Conservation (phyloP, 1,140 invertebrate genomes). For the Danaus plexippus region DNA sequence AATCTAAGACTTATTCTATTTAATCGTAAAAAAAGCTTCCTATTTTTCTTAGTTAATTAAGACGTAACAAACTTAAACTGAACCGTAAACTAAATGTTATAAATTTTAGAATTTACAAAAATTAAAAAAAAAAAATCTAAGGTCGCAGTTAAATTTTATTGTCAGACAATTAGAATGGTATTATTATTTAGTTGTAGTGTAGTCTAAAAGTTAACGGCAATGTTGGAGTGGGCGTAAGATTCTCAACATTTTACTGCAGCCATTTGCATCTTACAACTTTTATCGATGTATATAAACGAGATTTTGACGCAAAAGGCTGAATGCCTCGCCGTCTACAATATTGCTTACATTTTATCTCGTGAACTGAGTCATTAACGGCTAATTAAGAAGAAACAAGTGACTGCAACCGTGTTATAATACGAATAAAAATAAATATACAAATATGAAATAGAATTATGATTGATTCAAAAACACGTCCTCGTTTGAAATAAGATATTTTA, state of each 20-base stretch:
- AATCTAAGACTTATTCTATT: too few relatives aligned
- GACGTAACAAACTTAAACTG: too few relatives aligned
- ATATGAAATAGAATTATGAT: too few relatives aligned
- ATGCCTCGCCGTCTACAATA: slow-evolving; percentile 31
- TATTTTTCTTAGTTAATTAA: too few relatives aligned
- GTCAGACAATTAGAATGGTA: slow-evolving; percentile 3
- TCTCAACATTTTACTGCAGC: slow-evolving; percentile 58
- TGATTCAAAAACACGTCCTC: too few relatives aligned
- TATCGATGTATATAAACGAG: slow-evolving; percentile 54
- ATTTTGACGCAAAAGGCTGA: slow-evolving; percentile 40
- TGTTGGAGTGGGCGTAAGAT: slow-evolving; percentile 50
- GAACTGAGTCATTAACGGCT: slow-evolving; percentile 13
- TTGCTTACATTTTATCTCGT: slow-evolving; percentile 41
- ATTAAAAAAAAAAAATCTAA: too few relatives aligned
- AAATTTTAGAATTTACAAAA: too few relatives aligned
- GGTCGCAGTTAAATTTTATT: background rate
- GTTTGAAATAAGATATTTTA: too few relatives aligned
- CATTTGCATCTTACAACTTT: slow-evolving; percentile 69
- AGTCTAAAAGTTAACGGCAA: slow-evolving; percentile 49
- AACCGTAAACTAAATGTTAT: too few relatives aligned
- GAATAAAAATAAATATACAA: too few relatives aligned
- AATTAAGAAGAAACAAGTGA: slow-evolving; percentile 10
- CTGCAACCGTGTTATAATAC: too few relatives aligned
- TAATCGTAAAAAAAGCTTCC: too few relatives aligned
- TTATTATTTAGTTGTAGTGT: slow-evolving; percentile 13